These are phyloP conservation scores for Cacoxenus indagator DNA, from an alignment of 2,888 invertebrate genomes.

Conservation along the genomic window DNA sequence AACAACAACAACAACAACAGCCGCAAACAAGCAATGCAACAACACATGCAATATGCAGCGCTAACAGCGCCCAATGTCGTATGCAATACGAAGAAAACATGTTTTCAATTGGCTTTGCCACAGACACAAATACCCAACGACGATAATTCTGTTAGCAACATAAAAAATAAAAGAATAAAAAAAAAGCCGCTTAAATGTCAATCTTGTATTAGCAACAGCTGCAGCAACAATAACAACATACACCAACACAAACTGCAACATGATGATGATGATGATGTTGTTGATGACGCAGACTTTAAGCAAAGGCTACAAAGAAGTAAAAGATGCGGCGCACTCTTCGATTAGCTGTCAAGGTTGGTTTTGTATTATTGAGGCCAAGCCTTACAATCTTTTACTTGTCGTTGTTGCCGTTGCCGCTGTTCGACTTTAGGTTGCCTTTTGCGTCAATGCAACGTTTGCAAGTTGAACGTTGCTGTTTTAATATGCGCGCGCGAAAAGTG, in stretches of 20 bases:
- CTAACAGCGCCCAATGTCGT: background rate
- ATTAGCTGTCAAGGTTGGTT: slow-evolving; percentile 6
- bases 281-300: background rate
- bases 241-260: background rate
- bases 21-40: background rate
- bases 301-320: background rate
- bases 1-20: background rate
- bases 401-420: background rate
- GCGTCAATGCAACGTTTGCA: no score
- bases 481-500: no score
- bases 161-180: no score
- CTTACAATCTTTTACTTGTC: background rate
- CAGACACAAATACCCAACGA: no score
- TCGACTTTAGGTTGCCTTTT: background rate
- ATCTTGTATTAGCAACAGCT: slow-evolving; percentile 17
- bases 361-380: slow-evolving; percentile 19
- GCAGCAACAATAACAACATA: slow-evolving; percentile 1
- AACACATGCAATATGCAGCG: background rate
- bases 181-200: slow-evolving; percentile 23
- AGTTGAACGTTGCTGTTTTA: no score
- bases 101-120: slow-evolving; percentile 10
- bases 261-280: slow-evolving; percentile 7
- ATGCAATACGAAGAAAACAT: slow-evolving; percentile 1
- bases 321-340: background rate
- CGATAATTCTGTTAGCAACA: slow-evolving; percentile 5